These are phyloP conservation scores for Drosophila funebris DNA, from an alignment of 1,140 invertebrate genomes.

Conservation along the genomic window DNA sequence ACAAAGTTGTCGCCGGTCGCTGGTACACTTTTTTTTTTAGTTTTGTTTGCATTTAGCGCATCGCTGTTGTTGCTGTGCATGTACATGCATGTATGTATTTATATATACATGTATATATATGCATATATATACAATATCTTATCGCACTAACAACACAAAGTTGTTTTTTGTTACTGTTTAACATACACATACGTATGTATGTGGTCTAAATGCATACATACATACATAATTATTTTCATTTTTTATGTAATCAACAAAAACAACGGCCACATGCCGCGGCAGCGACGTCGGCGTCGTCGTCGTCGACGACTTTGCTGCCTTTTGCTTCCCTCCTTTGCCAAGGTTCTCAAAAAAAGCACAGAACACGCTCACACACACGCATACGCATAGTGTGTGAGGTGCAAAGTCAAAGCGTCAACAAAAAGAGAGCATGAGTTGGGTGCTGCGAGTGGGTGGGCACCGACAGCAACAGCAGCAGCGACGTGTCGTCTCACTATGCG, in stretches of 20 bases:
- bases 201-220: slow-evolving; percentile 39
- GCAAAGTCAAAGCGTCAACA: slow-evolving; percentile 45
- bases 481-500: slow-evolving; percentile 8
- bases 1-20: slow-evolving; percentile 55
- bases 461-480: background rate
- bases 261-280: slow-evolving; percentile 53
- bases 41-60: slow-evolving; percentile 75
- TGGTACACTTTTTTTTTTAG: slow-evolving; percentile 32
- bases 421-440: slow-evolving; percentile 27
- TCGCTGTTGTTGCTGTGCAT: slow-evolving; percentile 34
- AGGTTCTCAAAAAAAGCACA: slow-evolving; percentile 61
- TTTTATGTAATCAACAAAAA: slow-evolving; percentile 78
- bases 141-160: slow-evolving; percentile 59
- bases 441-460: slow-evolving; percentile 30
- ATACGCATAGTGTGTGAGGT: slow-evolving; percentile 26
- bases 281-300: slow-evolving; percentile 2
- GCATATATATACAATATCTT: slow-evolving; percentile 48
- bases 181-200: slow-evolving; percentile 6
- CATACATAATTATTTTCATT: slow-evolving; percentile 77
- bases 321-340: slow-evolving; percentile 32
- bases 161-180: slow-evolving; percentile 22
- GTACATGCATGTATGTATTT: background rate
- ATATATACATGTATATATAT: background rate
- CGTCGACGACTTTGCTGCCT: slow-evolving; percentile 35
- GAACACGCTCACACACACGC: slow-evolving; percentile 14